A percentile compares a stretch with the other conserved stretches of the same genome.
These are phyloP conservation scores for Enteromius unitaeniatus DNA, from an alignment of 2,797 vertebrate species.

Conservation along the genomic window DNA sequence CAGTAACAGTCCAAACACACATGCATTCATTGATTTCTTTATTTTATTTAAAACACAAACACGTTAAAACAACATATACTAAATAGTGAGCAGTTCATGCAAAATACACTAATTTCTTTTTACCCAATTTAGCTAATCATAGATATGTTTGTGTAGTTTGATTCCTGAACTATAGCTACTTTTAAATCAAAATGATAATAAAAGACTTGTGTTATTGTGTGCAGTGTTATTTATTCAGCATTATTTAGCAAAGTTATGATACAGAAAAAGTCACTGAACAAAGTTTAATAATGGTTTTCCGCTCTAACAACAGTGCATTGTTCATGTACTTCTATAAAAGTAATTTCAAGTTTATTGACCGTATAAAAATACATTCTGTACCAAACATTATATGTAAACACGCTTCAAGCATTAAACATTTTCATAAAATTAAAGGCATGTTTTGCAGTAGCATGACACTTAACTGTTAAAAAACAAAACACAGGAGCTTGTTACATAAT, in stretches of 20 bases:
- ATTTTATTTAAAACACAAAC: background rate
- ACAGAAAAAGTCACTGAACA: background rate
- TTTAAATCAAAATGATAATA: background rate
- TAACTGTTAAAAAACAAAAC: too few species aligned
- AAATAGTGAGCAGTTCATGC: background rate
- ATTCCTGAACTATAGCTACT: background rate
- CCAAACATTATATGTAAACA: background rate
- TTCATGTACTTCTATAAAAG: background rate
- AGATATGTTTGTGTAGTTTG: background rate
- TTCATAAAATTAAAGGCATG: background rate
- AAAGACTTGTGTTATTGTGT: too few species aligned
- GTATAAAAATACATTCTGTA: conserved; percentile 1
- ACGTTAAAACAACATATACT: background rate
- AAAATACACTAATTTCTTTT: background rate
- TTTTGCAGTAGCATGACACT: conserved; percentile 33
- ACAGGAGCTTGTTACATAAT: background rate
- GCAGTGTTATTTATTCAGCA: background rate
- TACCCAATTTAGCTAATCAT: background rate
- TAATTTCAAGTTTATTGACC: background rate
- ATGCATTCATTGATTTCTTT: background rate
- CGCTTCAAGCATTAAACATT: background rate
- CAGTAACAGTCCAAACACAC: background rate
- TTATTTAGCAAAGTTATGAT: background rate
- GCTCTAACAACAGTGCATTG: background rate
- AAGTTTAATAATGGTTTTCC: background rate